Conservation (phyloP, 2,797 vertebrate species). For the Orientallactaga sibirica region DNA sequence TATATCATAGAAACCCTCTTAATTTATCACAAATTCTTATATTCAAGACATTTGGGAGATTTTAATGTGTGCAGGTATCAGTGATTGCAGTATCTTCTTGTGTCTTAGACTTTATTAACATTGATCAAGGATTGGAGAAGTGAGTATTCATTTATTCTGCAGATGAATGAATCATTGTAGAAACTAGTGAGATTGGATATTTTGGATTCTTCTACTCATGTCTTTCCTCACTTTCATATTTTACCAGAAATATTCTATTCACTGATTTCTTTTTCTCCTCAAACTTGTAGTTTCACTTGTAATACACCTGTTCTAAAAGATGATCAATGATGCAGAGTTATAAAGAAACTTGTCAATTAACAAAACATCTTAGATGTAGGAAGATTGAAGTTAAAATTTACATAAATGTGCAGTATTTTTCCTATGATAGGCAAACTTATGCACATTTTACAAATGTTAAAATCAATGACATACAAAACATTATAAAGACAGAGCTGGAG, state of each 20-base stretch:
- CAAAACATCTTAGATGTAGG: not conserved
- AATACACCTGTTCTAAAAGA: not conserved
- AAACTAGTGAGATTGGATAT: not conserved
- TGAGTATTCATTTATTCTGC: not conserved
- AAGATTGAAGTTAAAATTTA: not conserved
- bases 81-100: slow-evolving; percentile 1
- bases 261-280: not conserved
- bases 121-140: not conserved
- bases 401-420: not conserved
- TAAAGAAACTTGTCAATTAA: slow-evolving; percentile 20
- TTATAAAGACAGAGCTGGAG: too few relatives aligned
- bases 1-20: not conserved
- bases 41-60: slow-evolving; percentile 21
- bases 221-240: not conserved
- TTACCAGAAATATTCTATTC: not conserved
- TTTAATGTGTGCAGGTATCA: not conserved
- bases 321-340: not conserved
- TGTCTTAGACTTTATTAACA: not conserved
- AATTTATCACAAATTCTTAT: slow-evolving; percentile 47
- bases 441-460: not conserved
- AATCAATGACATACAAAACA: not conserved
- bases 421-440: not conserved
- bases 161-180: not conserved
- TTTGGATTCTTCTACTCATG: not conserved
- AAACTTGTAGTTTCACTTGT: not conserved